Base-by-base conservation (phyloP, 2,797 vertebrate species). In the Spea hammondii region DNA sequence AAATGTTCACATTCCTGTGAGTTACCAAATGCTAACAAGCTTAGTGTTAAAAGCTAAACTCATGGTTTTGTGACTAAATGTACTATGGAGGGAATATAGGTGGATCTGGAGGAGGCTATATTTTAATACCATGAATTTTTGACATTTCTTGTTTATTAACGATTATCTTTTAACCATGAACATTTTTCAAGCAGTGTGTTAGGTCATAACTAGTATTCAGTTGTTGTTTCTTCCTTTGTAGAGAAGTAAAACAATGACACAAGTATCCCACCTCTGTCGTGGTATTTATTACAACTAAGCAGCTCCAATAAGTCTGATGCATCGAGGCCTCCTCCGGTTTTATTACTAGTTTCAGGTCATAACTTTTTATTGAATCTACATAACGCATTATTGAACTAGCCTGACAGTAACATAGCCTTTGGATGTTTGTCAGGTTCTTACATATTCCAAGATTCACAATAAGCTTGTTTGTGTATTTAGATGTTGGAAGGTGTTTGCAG, bases 301-400 rank as follows among this genome's bases (percentile, higher is more conserved):
- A 77, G 45, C 12, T 78, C 8, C 49, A 73, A 65, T 50, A 62
- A 13, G 64, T 70, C 47, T 76, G 74, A 72, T 60, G 69, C 73
- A 73, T 80, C 69, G 51, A 71, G 53, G 51, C 53, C 74, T 76
- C 67, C 74, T 80, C 68, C 51, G 74, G 60, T 80, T 80, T 80
- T 76, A 76, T 76, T 72, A 74, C 79, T 51, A 66, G 60, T 72
- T 76, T 68, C 74, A 76, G 79, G 79, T 80, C 74, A 72, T 80
- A 80, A 76, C 73, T 72, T 80, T 80, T 76, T 72, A 80, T 80
- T 80, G 74, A 80, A 76, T 62, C 54, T 66, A 47, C 68, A 76
- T 76, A 76, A 76, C 71, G 53, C 46, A 76, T 80, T 80, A 80
- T 80, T 76, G 79, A 80, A 80, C 79, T 72, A 80, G 73, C 62